Percentiles rank a stretch among this genome's conserved stretches.
phyloP scores from a whole-genome alignment of 2,797 vertebrate genomes.

The Takifugu rubripes region DNA sequence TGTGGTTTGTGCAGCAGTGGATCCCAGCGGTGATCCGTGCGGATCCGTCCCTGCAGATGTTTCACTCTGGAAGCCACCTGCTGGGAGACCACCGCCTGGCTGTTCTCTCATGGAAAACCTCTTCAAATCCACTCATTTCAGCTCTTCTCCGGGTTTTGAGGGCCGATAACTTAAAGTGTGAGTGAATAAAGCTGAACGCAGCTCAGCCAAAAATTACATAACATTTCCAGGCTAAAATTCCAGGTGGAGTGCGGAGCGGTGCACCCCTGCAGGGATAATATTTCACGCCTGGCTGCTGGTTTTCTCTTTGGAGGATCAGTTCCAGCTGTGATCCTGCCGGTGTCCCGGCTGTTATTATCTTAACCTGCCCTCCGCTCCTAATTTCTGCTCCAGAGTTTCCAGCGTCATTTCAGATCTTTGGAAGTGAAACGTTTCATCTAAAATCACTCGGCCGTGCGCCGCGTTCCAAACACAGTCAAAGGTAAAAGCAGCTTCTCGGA shows the following conservation, averaged over 20 bases:
- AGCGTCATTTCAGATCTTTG: not conserved
- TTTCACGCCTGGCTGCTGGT: constrained; percentile 34
- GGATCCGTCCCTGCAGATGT: constrained; percentile 24
- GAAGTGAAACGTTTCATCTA: too few species aligned
- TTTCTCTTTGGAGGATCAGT: constrained; percentile 47
- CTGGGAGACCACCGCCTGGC: not conserved
- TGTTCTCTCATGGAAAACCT: not conserved
- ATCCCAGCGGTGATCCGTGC: not conserved
- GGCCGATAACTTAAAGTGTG: constrained; percentile 14
- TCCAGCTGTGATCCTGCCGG: constrained; percentile 33
- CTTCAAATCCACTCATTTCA: not conserved
- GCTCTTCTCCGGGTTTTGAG: constrained; percentile 3
- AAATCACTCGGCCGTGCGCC: too few species aligned
- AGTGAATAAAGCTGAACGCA: constrained; percentile 21
- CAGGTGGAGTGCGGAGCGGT: constrained; percentile 21
- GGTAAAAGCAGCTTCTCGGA: not conserved
- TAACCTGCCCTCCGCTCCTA: constrained; percentile 27
- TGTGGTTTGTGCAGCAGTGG: not conserved
- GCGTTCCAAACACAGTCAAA: not conserved
- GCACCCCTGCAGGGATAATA: constrained; percentile 26
- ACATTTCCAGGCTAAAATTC: constrained; percentile 41
- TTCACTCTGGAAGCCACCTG: constrained; percentile 13
- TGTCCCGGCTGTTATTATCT: constrained; percentile 40
- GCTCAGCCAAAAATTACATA: constrained; percentile 20
- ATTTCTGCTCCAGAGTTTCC: constrained; percentile 13